Percentiles rank a stretch among this genome's conserved stretches.
Conservation (phyloP, 2,888 invertebrate genomes). For the Tenthredo livida region DNA sequence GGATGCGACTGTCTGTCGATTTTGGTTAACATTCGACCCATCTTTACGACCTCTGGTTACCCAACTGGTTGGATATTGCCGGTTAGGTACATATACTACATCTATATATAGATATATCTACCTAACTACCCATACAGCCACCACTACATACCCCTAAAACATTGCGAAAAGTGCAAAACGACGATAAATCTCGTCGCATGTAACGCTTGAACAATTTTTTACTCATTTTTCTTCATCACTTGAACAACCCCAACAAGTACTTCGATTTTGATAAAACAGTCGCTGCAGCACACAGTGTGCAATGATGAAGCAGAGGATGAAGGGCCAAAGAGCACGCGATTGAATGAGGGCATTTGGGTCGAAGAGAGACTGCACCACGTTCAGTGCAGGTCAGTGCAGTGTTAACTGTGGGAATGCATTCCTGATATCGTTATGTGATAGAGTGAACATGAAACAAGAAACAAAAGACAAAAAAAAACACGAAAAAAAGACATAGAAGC, state of each 20-base stretch:
- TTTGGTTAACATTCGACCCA: constrained; percentile 56
- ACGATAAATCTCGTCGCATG: not conserved
- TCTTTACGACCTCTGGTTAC: constrained; percentile 24
- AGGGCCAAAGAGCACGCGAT: not conserved
- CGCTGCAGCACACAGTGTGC: not conserved
- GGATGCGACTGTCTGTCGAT: constrained; percentile 62
- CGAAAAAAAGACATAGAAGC: not conserved
- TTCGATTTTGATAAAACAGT: not conserved
- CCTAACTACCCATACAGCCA: not conserved
- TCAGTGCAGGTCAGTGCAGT: not conserved
- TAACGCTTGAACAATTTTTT: not conserved
- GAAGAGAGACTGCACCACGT: not conserved
- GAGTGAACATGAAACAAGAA: not conserved
- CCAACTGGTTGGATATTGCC: not conserved
- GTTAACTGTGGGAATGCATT: not conserved
- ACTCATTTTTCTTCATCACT: not conserved
- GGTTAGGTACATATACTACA: too few relatives aligned
- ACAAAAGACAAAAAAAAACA: not conserved
- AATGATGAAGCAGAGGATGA: not conserved
- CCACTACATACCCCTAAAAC: not conserved
- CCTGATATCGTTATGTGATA: not conserved
- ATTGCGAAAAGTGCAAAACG: not conserved
- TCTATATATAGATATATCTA: not conserved
- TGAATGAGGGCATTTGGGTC: not conserved
- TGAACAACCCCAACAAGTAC: not conserved